Base-by-base conservation (phyloP, 2,113 vertebrate species). In the Gracilinanus agilis region DNA sequence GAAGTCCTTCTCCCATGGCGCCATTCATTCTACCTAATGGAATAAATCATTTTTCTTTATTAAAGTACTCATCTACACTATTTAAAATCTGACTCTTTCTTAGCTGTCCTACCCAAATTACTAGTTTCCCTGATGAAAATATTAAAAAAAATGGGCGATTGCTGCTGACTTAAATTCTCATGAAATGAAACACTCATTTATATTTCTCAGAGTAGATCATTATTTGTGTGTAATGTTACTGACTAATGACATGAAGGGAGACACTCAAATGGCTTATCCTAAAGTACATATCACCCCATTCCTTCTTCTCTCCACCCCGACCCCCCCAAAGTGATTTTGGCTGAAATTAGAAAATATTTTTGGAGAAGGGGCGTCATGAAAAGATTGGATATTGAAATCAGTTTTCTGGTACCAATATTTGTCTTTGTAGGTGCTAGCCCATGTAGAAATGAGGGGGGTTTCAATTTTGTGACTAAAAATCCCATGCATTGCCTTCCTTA, bases 381-480 rank as follows among this genome's bases (percentile, higher is more conserved):
- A 89, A 93, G 83, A 88, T 55, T 53, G 25, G 58, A 90, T 23
- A 29, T 55, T 56, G 44, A 83, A 49, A 3, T 90, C 91, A 12
- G 75, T 90, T 88, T 94, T 54, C 54, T 53, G 44, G 83, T 49
- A 90, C 34, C 7, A 23, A 40, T n/a, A 83, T 83, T 83, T 7
- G 1, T 44, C 55, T 1, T 67, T 92, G 67, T n/a, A 89, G 25
- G 44, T 90, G 44, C 5, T 53, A 53, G 25, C 10, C 27, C 9
- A 53, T 90, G 24, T 44, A 53, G 49, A 90, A 90, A 53, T 90
- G 89, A 27, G 89, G 44, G 25, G 27, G 25, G 2, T 96, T 95
- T 54, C 75, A 53, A 94, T 55, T 92, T 54, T 53, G 44, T 90
- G 92, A 96, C 90, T 94, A 27, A 94, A 95, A 96, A 91, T 93